These are phyloP conservation scores for Pontoporia blainvillei DNA, from an alignment of 2,113 vertebrate species.

Conservation along the genomic window DNA sequence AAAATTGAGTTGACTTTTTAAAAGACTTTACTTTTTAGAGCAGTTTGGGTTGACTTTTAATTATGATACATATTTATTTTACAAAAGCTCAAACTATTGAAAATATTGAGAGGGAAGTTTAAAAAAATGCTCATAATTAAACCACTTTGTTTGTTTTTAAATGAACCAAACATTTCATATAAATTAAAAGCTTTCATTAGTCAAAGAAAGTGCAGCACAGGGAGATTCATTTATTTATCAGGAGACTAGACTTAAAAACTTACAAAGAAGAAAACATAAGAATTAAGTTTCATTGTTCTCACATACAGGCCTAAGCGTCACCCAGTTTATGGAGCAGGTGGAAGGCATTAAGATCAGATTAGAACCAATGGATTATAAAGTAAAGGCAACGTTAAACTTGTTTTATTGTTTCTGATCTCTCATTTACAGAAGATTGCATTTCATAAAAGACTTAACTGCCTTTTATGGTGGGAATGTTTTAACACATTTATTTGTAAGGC, in stretches of 20 bases:
- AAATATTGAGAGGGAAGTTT: neutral
- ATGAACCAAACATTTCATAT: neutral
- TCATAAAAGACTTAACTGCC: neutral
- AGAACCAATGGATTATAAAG: neutral
- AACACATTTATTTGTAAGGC: constrained; percentile 39
- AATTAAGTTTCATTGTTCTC: neutral
- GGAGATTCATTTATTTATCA: neutral
- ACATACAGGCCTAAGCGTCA: neutral
- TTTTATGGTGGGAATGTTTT: constrained; percentile 29
- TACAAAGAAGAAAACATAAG: neutral
- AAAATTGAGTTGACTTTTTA: neutral
- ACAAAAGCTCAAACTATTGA: neutral
- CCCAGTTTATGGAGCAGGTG: neutral
- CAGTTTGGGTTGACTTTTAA: neutral
- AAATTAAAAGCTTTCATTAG: neutral
- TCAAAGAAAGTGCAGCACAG: neutral
- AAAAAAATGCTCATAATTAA: neutral
- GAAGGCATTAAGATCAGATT: neutral
- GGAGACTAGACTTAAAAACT: neutral
- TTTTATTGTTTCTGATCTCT: constrained; percentile 6
- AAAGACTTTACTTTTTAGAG: neutral
- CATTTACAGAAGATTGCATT: neutral
- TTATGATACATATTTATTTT: neutral
- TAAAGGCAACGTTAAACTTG: neutral
- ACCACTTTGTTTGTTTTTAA: neutral